These are phyloP conservation scores for Margaritifera margaritifera DNA, from an alignment of 2,888 invertebrate genomes.

Conservation along the genomic window DNA sequence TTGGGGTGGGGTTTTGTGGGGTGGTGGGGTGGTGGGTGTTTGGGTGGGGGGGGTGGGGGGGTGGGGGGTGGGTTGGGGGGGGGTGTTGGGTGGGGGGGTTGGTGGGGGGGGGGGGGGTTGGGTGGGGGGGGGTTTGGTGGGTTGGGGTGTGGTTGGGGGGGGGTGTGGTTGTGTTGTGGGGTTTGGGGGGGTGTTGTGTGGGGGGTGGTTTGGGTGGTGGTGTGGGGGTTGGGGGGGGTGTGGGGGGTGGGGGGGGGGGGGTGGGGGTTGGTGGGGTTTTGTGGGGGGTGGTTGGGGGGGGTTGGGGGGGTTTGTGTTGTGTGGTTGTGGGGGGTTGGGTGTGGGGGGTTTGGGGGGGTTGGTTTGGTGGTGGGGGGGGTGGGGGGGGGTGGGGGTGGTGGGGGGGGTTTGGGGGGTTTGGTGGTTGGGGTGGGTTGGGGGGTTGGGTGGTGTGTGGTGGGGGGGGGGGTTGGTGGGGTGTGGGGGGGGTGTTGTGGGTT, in stretches of 20 bases:
- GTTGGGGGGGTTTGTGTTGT: slow-evolving; percentile 2
- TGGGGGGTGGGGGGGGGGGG: too few species aligned
- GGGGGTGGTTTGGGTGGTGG: slow-evolving; percentile 3
- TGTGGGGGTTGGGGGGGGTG: neutral
- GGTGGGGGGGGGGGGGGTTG: slow-evolving; percentile 1
- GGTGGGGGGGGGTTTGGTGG: slow-evolving; percentile 5
- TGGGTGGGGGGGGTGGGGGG: slow-evolving; percentile 2
- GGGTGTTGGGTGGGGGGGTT: slow-evolving; percentile 1
- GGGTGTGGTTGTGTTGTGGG: slow-evolving; percentile 2
- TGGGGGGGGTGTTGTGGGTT: too few species aligned
- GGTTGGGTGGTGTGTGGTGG: too few species aligned
- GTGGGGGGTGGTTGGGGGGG: neutral
- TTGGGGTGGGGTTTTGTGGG: neutral
- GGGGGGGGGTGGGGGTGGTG: slow-evolving; percentile 5
- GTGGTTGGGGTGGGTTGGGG: too few species aligned
- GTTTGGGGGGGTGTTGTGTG: slow-evolving; percentile 1
- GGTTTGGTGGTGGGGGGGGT: slow-evolving; percentile 2
- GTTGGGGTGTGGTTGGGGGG: neutral
- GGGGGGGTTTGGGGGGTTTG: slow-evolving; percentile 1
- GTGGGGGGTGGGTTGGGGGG: neutral
- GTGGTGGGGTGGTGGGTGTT: neutral
- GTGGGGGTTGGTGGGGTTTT: neutral
- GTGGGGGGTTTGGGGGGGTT: neutral
- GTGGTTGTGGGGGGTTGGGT: neutral
- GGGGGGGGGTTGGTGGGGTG: too few species aligned